A percentile compares a stretch with the other conserved stretches of the same genome.
Conservation (phyloP, 1,140 invertebrate genomes). For the Macrosteles quadrilineatus region DNA sequence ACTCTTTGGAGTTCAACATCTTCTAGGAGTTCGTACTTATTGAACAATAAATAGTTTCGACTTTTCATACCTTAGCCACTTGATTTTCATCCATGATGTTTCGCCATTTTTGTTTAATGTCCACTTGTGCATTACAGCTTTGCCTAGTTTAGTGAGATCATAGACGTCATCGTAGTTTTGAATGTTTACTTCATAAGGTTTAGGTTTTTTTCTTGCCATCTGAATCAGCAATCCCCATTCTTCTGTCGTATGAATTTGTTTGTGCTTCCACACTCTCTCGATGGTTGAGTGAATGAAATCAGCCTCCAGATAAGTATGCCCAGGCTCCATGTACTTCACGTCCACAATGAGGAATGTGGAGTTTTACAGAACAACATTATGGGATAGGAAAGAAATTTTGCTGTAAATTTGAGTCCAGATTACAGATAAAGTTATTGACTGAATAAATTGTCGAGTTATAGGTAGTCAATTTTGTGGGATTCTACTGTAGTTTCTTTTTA, state of each 20-base stretch:
- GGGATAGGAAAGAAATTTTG: too few relatives aligned
- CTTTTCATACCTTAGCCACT: conserved; percentile 30
- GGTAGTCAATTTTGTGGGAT: too few relatives aligned
- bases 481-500: too few relatives aligned
- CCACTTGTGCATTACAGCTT: neutral
- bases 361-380: too few relatives aligned
- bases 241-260: conserved; percentile 32
- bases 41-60: conserved; percentile 22
- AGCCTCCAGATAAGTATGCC: conserved; percentile 52
- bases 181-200: conserved; percentile 22
- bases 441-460: too few relatives aligned
- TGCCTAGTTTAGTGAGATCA: neutral
- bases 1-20: too few relatives aligned
- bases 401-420: too few relatives aligned
- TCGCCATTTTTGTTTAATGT: conserved; percentile 21
- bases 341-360: too few relatives aligned
- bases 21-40: conserved; percentile 21
- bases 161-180: neutral
- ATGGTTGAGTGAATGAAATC: conserved; percentile 48
- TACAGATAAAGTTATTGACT: too few relatives aligned
- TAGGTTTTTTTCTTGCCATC: conserved; percentile 28
- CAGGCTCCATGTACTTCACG: conserved; percentile 48
- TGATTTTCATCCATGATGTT: conserved; percentile 18
- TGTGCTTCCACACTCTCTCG: conserved; percentile 32
- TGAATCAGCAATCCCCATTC: conserved; percentile 30